Percentiles rank a stretch among this genome's conserved stretches.
Evolutionary conservation across 2,113 vertebrate species (phyloP).

Genomic region (Toxostoma redivivum): DNA sequence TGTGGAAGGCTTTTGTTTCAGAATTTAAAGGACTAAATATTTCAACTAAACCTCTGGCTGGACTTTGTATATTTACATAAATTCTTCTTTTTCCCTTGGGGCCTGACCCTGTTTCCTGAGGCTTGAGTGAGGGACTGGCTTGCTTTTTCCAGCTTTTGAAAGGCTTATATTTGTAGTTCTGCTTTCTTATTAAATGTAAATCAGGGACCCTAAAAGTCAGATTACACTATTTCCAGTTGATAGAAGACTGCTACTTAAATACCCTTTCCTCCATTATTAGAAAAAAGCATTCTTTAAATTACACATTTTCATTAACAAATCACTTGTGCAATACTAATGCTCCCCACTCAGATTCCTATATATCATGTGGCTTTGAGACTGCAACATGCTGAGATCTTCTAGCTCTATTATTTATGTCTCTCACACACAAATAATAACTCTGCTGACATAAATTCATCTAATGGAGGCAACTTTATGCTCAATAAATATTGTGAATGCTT

Average conservation of each 20-base stretch:
- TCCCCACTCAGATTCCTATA: background rate
- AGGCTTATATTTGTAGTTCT: background rate
- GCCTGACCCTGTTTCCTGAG: slow-evolving; percentile 5
- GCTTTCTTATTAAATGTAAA: background rate
- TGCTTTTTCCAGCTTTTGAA: background rate
- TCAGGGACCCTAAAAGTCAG: background rate
- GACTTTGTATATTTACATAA: slow-evolving; percentile 26
- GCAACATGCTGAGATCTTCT: background rate
- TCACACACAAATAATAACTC: background rate
- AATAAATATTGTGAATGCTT: slow-evolving; percentile 1
- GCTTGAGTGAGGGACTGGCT: background rate
- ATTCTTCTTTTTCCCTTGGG: background rate
- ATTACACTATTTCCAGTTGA: background rate
- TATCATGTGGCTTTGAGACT: background rate
- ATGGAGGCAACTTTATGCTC: background rate
- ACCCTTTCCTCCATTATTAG: background rate
- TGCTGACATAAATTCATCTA: background rate
- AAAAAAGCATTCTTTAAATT: slow-evolving; percentile 4
- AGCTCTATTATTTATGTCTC: background rate
- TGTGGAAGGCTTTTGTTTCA: background rate
- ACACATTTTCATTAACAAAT: background rate
- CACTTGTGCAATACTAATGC: background rate
- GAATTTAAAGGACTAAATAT: slow-evolving; percentile 26
- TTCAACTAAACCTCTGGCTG: background rate
- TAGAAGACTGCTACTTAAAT: background rate